phyloP scores from a whole-genome alignment of 2,888 invertebrate species.

The Eremobia ochroleuca region DNA sequence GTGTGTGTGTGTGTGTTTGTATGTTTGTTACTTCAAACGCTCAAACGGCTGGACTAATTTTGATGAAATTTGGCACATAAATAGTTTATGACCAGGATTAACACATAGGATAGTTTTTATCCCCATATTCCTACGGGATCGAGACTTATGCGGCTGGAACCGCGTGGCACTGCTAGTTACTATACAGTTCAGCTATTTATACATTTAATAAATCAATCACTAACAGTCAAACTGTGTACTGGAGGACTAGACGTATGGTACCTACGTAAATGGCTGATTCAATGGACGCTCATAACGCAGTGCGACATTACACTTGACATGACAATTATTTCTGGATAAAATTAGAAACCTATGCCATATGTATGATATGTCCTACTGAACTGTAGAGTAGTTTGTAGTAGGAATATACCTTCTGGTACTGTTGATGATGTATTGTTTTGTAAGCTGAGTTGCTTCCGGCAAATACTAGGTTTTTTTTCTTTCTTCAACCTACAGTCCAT shows the following conservation, averaged over 20 bases:
- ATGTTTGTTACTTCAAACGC: too few species aligned
- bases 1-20: too few species aligned
- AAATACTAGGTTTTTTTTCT: too few species aligned
- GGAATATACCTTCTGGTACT: slow-evolving; percentile 25
- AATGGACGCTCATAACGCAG: background rate
- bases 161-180: too few species aligned
- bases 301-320: background rate
- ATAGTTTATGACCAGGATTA: too few species aligned
- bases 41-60: too few species aligned
- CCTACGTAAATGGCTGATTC: background rate
- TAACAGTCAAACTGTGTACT: slow-evolving; percentile 11
- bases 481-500: background rate
- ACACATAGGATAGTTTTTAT: too few species aligned
- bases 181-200: slow-evolving; percentile 13
- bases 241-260: background rate
- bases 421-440: slow-evolving; percentile 10
- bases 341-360: too few species aligned
- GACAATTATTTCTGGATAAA: slow-evolving; percentile 10
- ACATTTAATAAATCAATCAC: slow-evolving; percentile 23
- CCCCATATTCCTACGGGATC: too few species aligned
- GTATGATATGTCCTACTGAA: slow-evolving; percentile 12
- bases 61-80: too few species aligned
- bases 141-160: too few species aligned
- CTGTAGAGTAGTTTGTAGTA: background rate
- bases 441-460: background rate